Base-by-base conservation (phyloP, 1,140 invertebrate genomes). In the Ooceraea biroi region DNA sequence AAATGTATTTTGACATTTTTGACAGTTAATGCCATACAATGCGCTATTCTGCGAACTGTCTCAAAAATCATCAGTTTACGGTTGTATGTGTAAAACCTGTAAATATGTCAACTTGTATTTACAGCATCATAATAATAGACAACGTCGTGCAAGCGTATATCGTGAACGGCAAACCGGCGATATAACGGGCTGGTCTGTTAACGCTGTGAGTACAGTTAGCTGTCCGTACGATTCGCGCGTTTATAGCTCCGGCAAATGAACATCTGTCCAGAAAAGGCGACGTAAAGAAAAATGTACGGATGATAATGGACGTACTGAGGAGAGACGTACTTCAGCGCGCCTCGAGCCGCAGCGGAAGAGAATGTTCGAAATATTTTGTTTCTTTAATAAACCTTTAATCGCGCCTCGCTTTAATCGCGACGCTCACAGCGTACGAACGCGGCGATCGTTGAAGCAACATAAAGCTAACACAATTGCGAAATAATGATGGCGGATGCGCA, bases 171-270 rank as follows among this genome's bases (percentile, higher is more conserved):
- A 84, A 82, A 36, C 57, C 25, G 73, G 73, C 82, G 85, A 82
- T 65, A 63, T 87, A 50, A 72, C 71, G 74, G 48, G 22, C 57
- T 71, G 72, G 63, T 74, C 83, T 65, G 85, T 83, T 85, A 87
- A 89, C 52, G 57, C 60, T 41, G n/a, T 60, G 85, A 82, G 89
- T 90, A 91, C 88, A 91, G 89, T 91, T 91, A 91, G 30, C 63
- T 58, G 69, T 19, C 72, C 30, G 55, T 74, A 69, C 57, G 78
- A 82, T 74, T 82, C 27, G 52, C 36, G 17, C 78, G 46, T 25
- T 60, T 74, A 61, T 61, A 44, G 44, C 36, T 36, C 78, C 69
- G 25, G 46, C n/a, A 41, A 74, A 36, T 41, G n/a, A 46, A 80
- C 4, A 0, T 44, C 10, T 46, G 12, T 25, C 17, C 12, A 19